Evolutionary conservation across 2,888 invertebrate genomes (phyloP).

Genomic region (Drosophila flavopinicola): DNA sequence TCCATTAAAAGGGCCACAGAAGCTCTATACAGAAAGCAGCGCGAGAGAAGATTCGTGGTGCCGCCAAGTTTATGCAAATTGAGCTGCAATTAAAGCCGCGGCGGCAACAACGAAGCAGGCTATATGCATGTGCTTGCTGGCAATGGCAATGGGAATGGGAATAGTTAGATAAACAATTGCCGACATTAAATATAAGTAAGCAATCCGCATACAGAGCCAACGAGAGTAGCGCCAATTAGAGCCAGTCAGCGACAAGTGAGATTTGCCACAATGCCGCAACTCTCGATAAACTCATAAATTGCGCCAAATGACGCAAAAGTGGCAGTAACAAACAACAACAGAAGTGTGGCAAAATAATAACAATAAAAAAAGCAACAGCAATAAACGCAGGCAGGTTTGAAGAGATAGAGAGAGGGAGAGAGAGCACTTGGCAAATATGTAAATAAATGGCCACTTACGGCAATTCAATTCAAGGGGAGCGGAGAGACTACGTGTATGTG

Average conservation of each 20-base stretch:
- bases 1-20: constrained; percentile 60
- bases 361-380: constrained; percentile 63
- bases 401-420: too few species aligned
- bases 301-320: constrained; percentile 69
- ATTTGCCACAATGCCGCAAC: constrained; percentile 19
- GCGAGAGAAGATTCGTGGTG: constrained; percentile 12
- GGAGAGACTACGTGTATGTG: constrained; percentile 1
- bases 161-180: constrained; percentile 25
- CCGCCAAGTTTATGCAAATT: constrained; percentile 73
- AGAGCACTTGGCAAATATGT: constrained; percentile 75
- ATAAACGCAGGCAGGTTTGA: constrained; percentile 49
- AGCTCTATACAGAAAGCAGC: constrained; percentile 28
- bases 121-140: constrained; percentile 6
- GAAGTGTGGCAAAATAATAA: constrained; percentile 68
- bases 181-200: constrained; percentile 16
- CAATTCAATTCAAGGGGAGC: constrained; percentile 60
- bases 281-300: constrained; percentile 76
- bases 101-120: neutral
- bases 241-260: constrained; percentile 32
- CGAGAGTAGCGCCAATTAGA: constrained; percentile 71
- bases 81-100: constrained; percentile 64
- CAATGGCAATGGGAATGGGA: neutral
- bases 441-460: constrained; percentile 80
- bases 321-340: constrained; percentile 46
- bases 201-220: constrained; percentile 27